Conservation (phyloP, 2,113 vertebrate genomes). For the Bujurquina vittata region DNA sequence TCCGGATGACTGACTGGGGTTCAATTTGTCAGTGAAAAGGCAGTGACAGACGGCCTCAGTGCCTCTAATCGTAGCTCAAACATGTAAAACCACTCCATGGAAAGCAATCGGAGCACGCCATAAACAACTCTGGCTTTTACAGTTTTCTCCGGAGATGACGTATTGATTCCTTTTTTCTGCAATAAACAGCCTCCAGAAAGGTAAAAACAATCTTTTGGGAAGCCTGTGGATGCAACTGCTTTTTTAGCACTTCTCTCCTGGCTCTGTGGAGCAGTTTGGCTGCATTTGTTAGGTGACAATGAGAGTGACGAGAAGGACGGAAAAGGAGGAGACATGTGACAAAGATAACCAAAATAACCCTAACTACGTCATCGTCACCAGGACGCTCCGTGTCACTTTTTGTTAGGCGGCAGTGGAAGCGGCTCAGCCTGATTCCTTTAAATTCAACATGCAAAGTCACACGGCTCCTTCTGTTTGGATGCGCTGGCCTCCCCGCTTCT, state of each 20-base stretch:
- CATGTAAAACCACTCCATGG: constrained; percentile 15
- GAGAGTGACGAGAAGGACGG: background rate
- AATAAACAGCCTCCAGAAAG: constrained; percentile 18
- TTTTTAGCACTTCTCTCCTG: constrained; percentile 1
- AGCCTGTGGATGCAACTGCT: background rate
- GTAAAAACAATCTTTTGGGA: background rate
- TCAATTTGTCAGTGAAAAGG: background rate
- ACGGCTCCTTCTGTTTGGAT: background rate
- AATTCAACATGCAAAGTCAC: constrained; percentile 18
- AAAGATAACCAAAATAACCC: constrained; percentile 33
- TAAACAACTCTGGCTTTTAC: constrained; percentile 33
- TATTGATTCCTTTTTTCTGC: constrained; percentile 39
- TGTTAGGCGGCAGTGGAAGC: background rate
- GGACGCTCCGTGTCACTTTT: constrained; percentile 16
- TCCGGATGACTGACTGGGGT: background rate
- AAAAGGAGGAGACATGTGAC: background rate
- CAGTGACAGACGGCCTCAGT: background rate
- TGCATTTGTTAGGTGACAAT: constrained; percentile 5
- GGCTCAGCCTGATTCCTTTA: constrained; percentile 10
- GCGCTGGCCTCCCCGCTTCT: background rate
- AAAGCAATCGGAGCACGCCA: constrained; percentile 32
- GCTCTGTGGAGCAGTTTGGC: constrained; percentile 6
- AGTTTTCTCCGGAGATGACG: constrained; percentile 32
- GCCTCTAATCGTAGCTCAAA: constrained; percentile 7
- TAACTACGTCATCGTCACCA: background rate